Base-by-base conservation (phyloP, 2,113 vertebrate genomes). In the Urocolius indicus region DNA sequence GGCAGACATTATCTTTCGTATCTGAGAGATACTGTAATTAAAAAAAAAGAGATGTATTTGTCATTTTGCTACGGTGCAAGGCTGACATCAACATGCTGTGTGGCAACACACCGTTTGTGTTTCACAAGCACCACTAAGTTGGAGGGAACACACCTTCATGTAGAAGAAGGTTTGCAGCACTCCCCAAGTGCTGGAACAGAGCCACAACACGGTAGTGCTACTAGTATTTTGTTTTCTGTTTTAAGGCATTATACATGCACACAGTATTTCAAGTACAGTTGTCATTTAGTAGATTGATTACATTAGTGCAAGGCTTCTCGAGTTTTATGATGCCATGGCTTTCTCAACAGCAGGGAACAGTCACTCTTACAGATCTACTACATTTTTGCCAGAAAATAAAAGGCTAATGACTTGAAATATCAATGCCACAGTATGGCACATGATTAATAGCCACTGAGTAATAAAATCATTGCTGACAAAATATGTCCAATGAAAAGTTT, bases 391-490 rank as follows among this genome's bases (percentile, higher is more conserved):
- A 92, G 90, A 94, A 96, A 92, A 92, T 95, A 90, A 92, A 94
- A 96, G 80, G 65, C 83, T 94, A 93, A 90, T 88, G 88, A 81
- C 49, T 96, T 96, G 88, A 96, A 95, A 95, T 94, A 96, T 54
- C 73, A 93, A 96, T 95, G 94, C 90, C 61, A 90, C 52, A 78
- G 86, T 62, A 90, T 93, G 80, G 43, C 62, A 66, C n/a, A 62
- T 94, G 93, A 97, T 96, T 90, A 92, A 96, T 93, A 89, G 76
- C 76, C 49, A 82, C 76, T 89, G 68, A 95, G 79, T 96, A 96
- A 94, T 96, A 97, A 96, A 96, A 94, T 89, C 45, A 65, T 68
- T 93, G 88, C 90, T 96, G 95, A 94, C 94, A 96, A 96, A 94
- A 95, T 84, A 90, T 38, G 58, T 75, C 86, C 18, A 95, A 67